These are phyloP conservation scores for Aldabrachelys gigantea DNA, from an alignment of 2,113 vertebrate genomes.

Conservation along the genomic window DNA sequence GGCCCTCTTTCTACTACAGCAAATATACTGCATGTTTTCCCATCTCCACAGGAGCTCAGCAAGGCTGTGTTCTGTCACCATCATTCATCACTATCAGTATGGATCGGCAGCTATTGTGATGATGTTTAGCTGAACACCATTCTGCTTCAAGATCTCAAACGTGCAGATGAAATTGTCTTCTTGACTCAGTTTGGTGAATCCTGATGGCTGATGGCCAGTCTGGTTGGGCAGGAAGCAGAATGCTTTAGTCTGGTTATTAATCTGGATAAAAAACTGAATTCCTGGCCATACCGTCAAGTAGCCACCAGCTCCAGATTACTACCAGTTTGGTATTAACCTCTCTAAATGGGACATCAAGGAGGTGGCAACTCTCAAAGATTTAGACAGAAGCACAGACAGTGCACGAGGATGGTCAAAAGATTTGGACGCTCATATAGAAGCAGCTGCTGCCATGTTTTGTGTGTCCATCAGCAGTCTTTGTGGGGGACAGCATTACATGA, in stretches of 20 bases:
- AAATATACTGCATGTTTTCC: background rate
- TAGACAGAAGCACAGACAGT: background rate
- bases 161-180: background rate
- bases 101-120: background rate
- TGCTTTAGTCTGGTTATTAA: background rate
- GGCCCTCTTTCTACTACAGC: too few relatives aligned
- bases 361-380: background rate
- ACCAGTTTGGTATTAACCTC: background rate
- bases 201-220: background rate
- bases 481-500: background rate
- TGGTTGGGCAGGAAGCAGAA: background rate
- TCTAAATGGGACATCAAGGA: background rate
- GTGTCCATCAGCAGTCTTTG: background rate
- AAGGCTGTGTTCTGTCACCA: background rate
- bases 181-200: background rate
- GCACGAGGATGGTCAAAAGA: background rate
- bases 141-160: background rate
- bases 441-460: background rate
- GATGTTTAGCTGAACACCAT: background rate
- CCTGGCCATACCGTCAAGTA: background rate
- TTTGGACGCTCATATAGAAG: background rate
- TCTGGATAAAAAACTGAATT: background rate
- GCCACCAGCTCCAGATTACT: background rate
- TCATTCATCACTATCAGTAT: background rate
- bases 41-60: background rate